Conservation (phyloP, 1,140 invertebrate genomes). For the Philotrypesis tridentata region DNA sequence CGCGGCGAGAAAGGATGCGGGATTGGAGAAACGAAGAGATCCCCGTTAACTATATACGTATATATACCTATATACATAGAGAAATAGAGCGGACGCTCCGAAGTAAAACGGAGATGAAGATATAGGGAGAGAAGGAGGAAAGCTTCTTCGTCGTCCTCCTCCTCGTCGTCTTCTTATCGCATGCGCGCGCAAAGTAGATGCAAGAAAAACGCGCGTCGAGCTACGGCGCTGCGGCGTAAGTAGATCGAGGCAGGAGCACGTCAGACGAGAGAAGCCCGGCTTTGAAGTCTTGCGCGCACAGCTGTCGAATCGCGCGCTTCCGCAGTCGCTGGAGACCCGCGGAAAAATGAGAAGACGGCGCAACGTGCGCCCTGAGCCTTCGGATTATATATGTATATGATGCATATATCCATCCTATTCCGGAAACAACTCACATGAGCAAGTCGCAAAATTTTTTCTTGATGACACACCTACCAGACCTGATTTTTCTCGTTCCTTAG, state of each 20-base stretch:
- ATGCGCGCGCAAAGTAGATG: conserved; percentile 6
- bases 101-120: not conserved
- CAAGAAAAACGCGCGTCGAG: not conserved
- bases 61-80: too few relatives aligned
- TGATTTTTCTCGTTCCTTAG: too few relatives aligned
- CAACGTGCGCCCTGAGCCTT: not conserved
- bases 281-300: conserved; percentile 4
- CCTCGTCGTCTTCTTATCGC: not conserved
- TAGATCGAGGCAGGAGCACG: not conserved
- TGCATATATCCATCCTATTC: too few relatives aligned
- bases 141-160: too few relatives aligned
- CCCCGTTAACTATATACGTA: conserved; percentile 11
- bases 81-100: conserved; percentile 18
- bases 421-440: too few relatives aligned
- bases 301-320: not conserved
- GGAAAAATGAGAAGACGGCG: not conserved
- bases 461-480: too few relatives aligned
- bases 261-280: not conserved
- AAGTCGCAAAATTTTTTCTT: too few relatives aligned
- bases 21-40: not conserved
- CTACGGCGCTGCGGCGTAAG: not conserved
- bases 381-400: not conserved
- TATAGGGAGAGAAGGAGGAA: not conserved
- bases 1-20: not conserved
- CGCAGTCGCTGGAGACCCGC: not conserved